Base-by-base conservation (phyloP, 2,113 vertebrate genomes). In the Sula dactylatra region DNA sequence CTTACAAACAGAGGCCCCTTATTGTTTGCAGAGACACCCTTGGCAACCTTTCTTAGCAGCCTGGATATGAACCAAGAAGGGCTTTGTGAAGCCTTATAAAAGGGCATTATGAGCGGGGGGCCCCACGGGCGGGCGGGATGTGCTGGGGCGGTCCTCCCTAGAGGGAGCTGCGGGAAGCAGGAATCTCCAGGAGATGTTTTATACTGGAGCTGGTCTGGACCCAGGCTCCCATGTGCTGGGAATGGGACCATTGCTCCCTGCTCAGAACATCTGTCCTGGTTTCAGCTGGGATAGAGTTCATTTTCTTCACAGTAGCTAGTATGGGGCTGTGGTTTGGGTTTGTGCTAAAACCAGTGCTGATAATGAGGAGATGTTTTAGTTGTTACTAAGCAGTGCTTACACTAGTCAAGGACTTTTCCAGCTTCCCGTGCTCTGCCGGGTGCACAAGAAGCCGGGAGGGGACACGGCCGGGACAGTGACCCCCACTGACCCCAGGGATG, bases 41-140 rank as follows among this genome's bases (percentile, higher is more conserved):
- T 97, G 97, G 96, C 96, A 95, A 89, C 93, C 91, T 82, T 72
- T 82, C 8, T 19, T 66, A 69, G 78, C 74, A 91, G 77, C 86
- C 94, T 97, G 96, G 95, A 90, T 34, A 45, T 27, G 86, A 94
- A 96, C 86, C 96, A 97, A 97, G 95, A 79, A 95, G 81, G 89
- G 83, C 86, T 97, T 97, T 97, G 97, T 97, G 91, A 95, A 85
- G 88, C 86, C 86, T 89, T 55, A 97, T 95, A 94, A 97, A 97
- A 67, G 78, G 66, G 66, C 93, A 87, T 97, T 97, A 92, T 97
- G 78, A 96, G 66, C 73, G 0, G 91, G 80, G 76, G 94, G 82
- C 86, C 95, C 52, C 73, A 27, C 0, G 14, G 62, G 38, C 9
- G 0, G 79, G 80, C 2, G 3, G 80, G 95, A 82, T 92, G 61